These are phyloP conservation scores for Helobdella robusta DNA, from an alignment of 2,888 invertebrate species.

Conservation along the genomic window DNA sequence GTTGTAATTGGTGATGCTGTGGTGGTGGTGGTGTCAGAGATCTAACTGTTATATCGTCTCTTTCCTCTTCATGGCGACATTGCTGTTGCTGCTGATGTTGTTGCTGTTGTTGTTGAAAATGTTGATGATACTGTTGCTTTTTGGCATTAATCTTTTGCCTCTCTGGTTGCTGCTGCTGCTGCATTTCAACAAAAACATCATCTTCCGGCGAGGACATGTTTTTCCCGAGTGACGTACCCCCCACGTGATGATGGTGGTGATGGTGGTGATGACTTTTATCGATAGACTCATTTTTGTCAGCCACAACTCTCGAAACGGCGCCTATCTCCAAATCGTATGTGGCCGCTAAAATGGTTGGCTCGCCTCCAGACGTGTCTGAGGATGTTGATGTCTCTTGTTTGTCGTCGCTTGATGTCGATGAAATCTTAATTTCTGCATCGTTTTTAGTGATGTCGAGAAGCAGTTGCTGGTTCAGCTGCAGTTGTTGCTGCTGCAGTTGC, in stretches of 20 bases:
- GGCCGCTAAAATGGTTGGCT: constrained; percentile 73
- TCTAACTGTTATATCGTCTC: not conserved
- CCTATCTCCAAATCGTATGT: constrained; percentile 62
- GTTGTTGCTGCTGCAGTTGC: too few relatives aligned
- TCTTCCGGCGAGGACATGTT: constrained; percentile 50
- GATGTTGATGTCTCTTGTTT: constrained; percentile 49
- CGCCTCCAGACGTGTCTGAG: constrained; percentile 74
- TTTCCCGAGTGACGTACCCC: constrained; percentile 41
- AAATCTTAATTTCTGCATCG: constrained; percentile 37
- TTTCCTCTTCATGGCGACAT: not conserved
- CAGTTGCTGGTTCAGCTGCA: not conserved
- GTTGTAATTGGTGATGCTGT: not conserved
- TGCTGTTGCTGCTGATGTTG: not conserved
- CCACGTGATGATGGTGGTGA: constrained; percentile 54
- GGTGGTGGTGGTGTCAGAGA: not conserved
- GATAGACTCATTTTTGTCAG: too few relatives aligned
- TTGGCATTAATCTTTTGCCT: too few relatives aligned
- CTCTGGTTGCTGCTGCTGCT: constrained; percentile 23
- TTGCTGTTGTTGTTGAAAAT: too few relatives aligned
- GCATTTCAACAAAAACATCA: constrained; percentile 49
- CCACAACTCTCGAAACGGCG: constrained; percentile 49
- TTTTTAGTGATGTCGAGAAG: constrained; percentile 35
- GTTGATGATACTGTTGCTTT: too few relatives aligned
- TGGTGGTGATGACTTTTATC: constrained; percentile 47
- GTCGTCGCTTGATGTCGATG: constrained; percentile 24